Percentiles rank a stretch among this genome's conserved stretches.
These are phyloP conservation scores for Orthonevra nobilis DNA, from an alignment of 2,888 invertebrate genomes.

Conservation along the genomic window DNA sequence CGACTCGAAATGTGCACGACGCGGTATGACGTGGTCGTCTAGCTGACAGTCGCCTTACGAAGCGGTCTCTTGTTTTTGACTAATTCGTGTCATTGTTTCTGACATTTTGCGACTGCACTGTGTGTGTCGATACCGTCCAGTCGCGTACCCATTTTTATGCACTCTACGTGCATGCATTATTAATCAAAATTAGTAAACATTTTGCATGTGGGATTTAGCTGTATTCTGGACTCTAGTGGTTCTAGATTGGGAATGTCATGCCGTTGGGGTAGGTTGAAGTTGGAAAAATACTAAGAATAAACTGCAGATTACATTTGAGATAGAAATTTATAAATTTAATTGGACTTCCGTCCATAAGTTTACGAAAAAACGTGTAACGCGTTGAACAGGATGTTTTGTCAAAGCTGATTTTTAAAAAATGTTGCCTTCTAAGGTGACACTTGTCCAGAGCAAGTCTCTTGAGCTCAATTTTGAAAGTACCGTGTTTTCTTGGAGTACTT, in stretches of 20 bases:
- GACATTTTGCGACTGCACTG: conserved; percentile 49
- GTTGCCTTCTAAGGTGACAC: too few relatives aligned
- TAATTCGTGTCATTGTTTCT: conserved; percentile 63
- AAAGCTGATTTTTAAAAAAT: too few relatives aligned
- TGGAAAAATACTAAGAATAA: conserved; percentile 38
- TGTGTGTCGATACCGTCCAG: conserved; percentile 14
- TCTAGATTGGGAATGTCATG: conserved; percentile 10
- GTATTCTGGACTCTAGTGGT: too few relatives aligned
- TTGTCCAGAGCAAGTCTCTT: too few relatives aligned
- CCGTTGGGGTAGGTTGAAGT: conserved; percentile 13
- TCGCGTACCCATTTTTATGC: conserved; percentile 4
- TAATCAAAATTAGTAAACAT: conserved; percentile 61
- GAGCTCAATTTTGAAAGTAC: too few relatives aligned
- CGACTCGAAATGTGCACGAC: too few relatives aligned
- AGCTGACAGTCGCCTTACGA: conserved; percentile 23
- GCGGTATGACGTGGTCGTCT: conserved; percentile 45
- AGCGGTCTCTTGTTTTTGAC: conserved; percentile 55
- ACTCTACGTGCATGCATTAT: conserved; percentile 48
- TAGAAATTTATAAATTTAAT: too few relatives aligned
- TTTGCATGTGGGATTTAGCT: conserved; percentile 52
- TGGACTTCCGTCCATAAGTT: too few relatives aligned
- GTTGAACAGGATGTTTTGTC: too few relatives aligned
- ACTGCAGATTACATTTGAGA: too few relatives aligned
- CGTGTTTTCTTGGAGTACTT: too few relatives aligned
- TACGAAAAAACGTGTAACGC: too few relatives aligned